A percentile compares a stretch with the other conserved stretches of the same genome.
These are phyloP conservation scores for Lepus europaeus DNA, from an alignment of 2,113 vertebrate genomes.

Conservation along the genomic window DNA sequence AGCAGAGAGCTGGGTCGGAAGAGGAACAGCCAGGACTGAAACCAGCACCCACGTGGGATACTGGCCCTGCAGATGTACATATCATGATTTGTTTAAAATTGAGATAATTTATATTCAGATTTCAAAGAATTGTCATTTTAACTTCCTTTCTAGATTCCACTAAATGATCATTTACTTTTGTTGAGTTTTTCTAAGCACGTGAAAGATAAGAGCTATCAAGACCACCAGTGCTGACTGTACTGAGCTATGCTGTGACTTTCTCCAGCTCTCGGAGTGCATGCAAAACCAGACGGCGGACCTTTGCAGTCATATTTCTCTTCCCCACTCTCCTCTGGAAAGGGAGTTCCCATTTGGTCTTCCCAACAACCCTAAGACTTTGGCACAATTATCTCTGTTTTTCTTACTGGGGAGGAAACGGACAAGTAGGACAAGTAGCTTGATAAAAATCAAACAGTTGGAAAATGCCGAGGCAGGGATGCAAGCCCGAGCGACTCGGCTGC, in stretches of 20 bases:
- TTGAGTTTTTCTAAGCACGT: background rate
- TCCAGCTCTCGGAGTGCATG: background rate
- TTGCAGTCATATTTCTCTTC: slow-evolving; percentile 20
- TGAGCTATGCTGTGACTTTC: background rate
- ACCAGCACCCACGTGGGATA: too few relatives aligned
- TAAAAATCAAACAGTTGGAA: background rate
- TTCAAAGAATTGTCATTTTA: slow-evolving; percentile 38
- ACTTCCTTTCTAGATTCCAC: background rate
- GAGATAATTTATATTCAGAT: slow-evolving; percentile 30
- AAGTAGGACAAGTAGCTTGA: background rate
- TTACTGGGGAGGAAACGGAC: background rate
- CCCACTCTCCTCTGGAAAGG: background rate
- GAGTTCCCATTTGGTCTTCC: background rate
- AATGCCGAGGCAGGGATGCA: background rate
- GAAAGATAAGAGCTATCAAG: background rate
- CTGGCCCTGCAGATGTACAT: too few relatives aligned
- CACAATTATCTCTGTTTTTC: background rate
- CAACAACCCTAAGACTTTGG: background rate
- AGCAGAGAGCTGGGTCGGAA: too few relatives aligned
- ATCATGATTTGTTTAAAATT: background rate
- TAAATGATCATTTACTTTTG: background rate
- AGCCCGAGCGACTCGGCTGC: background rate
- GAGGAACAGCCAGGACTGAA: too few relatives aligned
- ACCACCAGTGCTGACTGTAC: background rate
- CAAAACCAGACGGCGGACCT: background rate